Conservation (phyloP, 2,888 invertebrate species). For the Andrena bucephala region DNA sequence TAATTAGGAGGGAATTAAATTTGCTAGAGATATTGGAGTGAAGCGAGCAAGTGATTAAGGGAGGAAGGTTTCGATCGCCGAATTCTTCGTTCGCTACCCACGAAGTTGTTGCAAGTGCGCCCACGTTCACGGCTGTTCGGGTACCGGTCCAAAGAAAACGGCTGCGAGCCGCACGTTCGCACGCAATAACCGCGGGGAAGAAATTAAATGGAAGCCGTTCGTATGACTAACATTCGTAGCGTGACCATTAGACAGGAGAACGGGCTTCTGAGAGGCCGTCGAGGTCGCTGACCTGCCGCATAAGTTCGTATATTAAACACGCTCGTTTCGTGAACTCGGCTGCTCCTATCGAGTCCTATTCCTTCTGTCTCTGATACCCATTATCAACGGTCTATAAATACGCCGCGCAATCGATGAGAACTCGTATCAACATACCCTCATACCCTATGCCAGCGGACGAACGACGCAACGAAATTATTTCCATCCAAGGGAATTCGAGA, state of each 20-base stretch:
- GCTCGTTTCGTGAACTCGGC: slow-evolving; percentile 44
- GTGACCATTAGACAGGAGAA: slow-evolving; percentile 63
- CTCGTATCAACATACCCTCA: background rate
- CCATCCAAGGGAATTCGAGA: too few species aligned
- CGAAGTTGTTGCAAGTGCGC: too few species aligned
- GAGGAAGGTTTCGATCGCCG: too few species aligned
- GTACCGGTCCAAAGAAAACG: slow-evolving; percentile 15
- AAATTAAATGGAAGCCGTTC: slow-evolving; percentile 46
- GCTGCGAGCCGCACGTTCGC: slow-evolving; percentile 2
- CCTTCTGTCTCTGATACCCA: slow-evolving; percentile 24
- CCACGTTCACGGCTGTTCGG: too few species aligned
- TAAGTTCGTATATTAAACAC: slow-evolving; percentile 57
- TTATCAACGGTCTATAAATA: slow-evolving; percentile 35
- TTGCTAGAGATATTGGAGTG: too few species aligned
- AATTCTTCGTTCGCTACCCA: too few species aligned
- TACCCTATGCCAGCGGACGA: background rate
- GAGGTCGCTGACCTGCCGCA: slow-evolving; percentile 64
- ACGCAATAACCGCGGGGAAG: slow-evolving; percentile 23
- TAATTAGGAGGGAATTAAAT: too few species aligned
- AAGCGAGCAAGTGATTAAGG: too few species aligned
- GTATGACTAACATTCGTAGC: slow-evolving; percentile 58
- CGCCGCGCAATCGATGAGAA: slow-evolving; percentile 1
- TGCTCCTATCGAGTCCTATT: slow-evolving; percentile 21
- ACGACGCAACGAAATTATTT: background rate
- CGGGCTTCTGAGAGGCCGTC: slow-evolving; percentile 41